phyloP scores from a whole-genome alignment of 2,113 vertebrate genomes.

The Ramphastos sulfuratus region DNA sequence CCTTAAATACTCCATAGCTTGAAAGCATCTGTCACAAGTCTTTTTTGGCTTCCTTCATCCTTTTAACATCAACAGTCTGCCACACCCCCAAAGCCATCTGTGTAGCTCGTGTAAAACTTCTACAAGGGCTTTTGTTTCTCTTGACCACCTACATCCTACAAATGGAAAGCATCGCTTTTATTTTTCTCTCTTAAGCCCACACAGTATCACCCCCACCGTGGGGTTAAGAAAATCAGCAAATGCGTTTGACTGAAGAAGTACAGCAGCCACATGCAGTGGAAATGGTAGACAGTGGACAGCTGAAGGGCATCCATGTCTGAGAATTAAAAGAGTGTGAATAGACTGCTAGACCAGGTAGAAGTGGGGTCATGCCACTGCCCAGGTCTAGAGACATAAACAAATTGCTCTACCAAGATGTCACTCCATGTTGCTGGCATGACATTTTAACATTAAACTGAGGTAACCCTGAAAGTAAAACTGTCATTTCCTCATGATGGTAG shows the following conservation, averaged over 20 bases:
- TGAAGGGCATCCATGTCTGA: conserved; percentile 75
- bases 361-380: not conserved
- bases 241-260: conserved; percentile 81
- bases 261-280: conserved; percentile 75
- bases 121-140: conserved; percentile 90
- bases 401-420: not conserved
- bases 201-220: conserved; percentile 86
- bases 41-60: conserved; percentile 91
- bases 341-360: not conserved
- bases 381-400: not conserved
- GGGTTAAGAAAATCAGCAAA: conserved; percentile 86
- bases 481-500: not conserved
- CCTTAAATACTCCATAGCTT: conserved; percentile 54
- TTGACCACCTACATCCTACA: conserved; percentile 92
- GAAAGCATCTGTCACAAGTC: conserved; percentile 64
- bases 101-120: conserved; percentile 88
- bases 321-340: conserved; percentile 29
- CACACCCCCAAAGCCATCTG: conserved; percentile 92
- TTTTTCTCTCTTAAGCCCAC: conserved; percentile 80
- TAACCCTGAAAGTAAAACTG: not conserved
- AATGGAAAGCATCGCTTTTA: conserved; percentile 84
- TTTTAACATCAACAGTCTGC: conserved; percentile 90
- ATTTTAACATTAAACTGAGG: not conserved
- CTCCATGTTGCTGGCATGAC: not conserved
- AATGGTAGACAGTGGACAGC: conserved; percentile 76